These are phyloP conservation scores for Drosophila aff. DNA, from an alignment of 1,140 invertebrate genomes.

Conservation along the genomic window DNA sequence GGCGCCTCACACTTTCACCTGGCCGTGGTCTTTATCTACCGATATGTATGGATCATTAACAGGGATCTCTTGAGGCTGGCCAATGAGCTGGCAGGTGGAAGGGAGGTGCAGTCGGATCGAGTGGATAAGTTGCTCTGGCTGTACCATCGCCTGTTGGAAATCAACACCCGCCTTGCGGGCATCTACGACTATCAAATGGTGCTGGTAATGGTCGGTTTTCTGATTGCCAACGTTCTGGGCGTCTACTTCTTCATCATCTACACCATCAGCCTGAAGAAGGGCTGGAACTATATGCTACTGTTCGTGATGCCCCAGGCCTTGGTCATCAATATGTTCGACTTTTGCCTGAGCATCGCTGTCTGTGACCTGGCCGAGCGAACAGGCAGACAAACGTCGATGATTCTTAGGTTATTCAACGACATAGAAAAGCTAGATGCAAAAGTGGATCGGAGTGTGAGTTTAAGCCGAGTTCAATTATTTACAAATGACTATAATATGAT, in stretches of 20 bases:
- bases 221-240: conserved; percentile 33
- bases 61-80: conserved; percentile 38
- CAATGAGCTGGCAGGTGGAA: background rate
- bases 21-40: conserved; percentile 44
- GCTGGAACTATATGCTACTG: background rate
- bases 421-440: background rate
- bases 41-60: conserved; percentile 59
- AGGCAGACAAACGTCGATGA: conserved; percentile 28
- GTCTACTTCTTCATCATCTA: conserved; percentile 39
- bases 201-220: conserved; percentile 21
- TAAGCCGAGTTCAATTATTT: background rate
- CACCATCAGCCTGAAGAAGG: conserved; percentile 18
- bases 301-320: conserved; percentile 22
- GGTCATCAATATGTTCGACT: conserved; percentile 44
- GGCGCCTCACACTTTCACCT: conserved; percentile 49
- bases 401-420: conserved; percentile 51
- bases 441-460: conserved; percentile 42
- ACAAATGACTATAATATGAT: too few relatives aligned
- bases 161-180: conserved; percentile 21
- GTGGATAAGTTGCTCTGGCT: conserved; percentile 1
- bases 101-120: background rate
- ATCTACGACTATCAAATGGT: conserved; percentile 47
- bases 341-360: conserved; percentile 45
- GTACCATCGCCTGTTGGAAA: conserved; percentile 33
- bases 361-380: conserved; percentile 43